Evolutionary conservation across 2,797 vertebrate genomes (phyloP).

Genomic region (Acanthurus leucopareius): DNA sequence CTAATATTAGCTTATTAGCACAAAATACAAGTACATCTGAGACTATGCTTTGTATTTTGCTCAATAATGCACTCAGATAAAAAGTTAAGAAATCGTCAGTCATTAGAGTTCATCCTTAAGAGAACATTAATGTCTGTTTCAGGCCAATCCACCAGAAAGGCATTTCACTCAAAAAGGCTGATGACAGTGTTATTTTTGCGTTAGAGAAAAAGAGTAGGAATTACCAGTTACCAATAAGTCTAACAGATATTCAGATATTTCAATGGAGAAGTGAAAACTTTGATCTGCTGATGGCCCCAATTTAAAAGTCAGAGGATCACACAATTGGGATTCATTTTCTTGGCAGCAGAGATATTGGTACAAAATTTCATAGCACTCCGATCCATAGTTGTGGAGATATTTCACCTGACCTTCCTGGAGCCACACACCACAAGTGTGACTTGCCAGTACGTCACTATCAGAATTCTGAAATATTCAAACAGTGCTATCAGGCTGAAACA

Average conservation of each 20-base stretch:
- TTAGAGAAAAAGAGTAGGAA: background rate
- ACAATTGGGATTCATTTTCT: background rate
- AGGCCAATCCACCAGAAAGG: background rate
- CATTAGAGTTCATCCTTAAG: accelerated
- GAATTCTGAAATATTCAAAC: background rate
- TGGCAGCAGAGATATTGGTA: background rate
- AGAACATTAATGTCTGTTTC: background rate
- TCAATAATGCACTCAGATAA: background rate
- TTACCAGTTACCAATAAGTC: too few species aligned
- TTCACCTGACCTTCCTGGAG: background rate
- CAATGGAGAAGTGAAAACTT: background rate
- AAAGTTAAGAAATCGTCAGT: background rate
- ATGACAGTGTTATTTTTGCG: background rate
- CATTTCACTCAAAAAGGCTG: background rate
- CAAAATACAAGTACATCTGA: background rate
- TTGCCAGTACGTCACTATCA: background rate
- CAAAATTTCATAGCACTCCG: background rate
- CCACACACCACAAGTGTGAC: background rate
- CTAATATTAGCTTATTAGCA: background rate
- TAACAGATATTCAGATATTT: background rate
- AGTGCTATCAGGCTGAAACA: background rate
- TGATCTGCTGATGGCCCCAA: background rate
- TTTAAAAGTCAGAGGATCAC: background rate
- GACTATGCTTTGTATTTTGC: background rate
- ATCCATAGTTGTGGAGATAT: background rate